These are phyloP conservation scores for Ochropleura leucogaster DNA, from an alignment of 2,888 invertebrate species.

Conservation along the genomic window DNA sequence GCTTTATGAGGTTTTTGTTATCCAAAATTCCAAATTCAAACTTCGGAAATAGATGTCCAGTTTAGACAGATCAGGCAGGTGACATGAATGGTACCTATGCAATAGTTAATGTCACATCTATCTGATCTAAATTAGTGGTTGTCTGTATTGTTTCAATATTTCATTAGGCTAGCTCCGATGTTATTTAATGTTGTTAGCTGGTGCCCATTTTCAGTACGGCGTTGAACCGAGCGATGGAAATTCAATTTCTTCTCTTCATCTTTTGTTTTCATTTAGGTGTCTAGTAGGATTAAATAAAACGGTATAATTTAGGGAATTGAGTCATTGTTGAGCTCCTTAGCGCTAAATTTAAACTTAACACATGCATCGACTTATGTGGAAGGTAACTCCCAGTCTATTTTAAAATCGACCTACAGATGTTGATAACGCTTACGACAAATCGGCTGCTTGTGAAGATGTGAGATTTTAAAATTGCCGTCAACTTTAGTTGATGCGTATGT, in stretches of 20 bases:
- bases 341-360: neutral
- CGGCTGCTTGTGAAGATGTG: neutral
- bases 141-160: neutral
- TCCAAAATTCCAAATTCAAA: slow-evolving; percentile 4
- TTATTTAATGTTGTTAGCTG: neutral
- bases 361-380: neutral
- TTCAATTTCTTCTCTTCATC: no score
- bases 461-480: neutral
- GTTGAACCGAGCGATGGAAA: neutral
- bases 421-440: neutral
- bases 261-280: neutral
- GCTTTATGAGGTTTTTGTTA: neutral
- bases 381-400: neutral
- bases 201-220: neutral
- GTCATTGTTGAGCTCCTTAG: neutral
- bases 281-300: neutral
- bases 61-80: neutral
- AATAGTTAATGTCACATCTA: slow-evolving; percentile 1
- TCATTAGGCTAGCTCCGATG: neutral
- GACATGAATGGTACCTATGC: neutral
- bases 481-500: neutral
- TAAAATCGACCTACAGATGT: neutral
- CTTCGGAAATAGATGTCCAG: neutral
- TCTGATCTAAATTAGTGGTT: slow-evolving; percentile 6
- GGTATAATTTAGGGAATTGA: no score